A percentile compares a stretch with the other conserved stretches of the same genome.
Conservation (phyloP, 2,888 invertebrate genomes). For the Nomada lathburiana region DNA sequence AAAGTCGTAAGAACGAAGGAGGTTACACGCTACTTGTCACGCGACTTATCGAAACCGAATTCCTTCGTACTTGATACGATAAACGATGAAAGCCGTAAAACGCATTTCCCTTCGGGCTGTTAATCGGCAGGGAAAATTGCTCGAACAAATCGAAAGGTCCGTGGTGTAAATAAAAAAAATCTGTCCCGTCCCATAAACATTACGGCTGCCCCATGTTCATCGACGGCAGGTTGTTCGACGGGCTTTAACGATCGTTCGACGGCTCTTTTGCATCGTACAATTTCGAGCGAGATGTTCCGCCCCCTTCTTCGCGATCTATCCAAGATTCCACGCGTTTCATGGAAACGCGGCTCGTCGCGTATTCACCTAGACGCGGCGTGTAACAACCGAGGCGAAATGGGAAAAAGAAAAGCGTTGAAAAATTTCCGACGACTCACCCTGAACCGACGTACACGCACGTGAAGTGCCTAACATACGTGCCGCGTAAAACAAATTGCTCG, state of each 20-base stretch:
- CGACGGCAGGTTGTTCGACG: conserved; percentile 3
- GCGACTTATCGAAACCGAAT: conserved; percentile 13
- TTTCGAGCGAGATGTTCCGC: conserved; percentile 9
- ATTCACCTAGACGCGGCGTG: conserved; percentile 28
- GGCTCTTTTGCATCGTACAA: neutral
- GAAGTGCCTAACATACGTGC: conserved; percentile 31
- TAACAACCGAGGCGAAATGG: conserved; percentile 12
- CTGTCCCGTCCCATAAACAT: neutral
- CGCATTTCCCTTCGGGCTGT: neutral
- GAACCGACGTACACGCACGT: conserved; percentile 19
- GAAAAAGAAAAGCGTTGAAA: conserved; percentile 32
- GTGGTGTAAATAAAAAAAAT: neutral
- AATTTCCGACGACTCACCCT: conserved; percentile 23
- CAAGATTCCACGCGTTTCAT: conserved; percentile 39
- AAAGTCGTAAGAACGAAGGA: conserved; percentile 8
- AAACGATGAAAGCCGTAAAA: neutral
- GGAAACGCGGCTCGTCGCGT: conserved; percentile 43
- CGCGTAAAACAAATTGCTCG: conserved; percentile 43
- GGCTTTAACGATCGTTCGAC: neutral
- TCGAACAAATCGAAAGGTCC: neutral
- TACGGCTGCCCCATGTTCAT: neutral
- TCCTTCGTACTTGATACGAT: neutral
- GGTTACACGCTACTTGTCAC: conserved; percentile 31
- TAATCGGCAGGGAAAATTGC: neutral
- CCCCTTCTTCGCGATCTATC: conserved; percentile 4